Conservation (phyloP, 53 echinoderm and acorn worm genomes). For the Henricia sp. region DNA sequence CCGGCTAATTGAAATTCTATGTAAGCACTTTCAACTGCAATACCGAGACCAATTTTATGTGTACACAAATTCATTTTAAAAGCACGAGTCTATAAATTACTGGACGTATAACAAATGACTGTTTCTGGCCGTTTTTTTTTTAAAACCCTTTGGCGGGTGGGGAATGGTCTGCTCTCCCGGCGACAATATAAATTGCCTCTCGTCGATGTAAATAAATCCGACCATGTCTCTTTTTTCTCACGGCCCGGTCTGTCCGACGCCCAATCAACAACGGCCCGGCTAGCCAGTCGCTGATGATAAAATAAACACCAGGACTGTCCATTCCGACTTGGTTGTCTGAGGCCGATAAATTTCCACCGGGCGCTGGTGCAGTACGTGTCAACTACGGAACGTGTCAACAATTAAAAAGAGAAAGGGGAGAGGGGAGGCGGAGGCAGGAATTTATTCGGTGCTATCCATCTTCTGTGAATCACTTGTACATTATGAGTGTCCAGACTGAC, state of each 20-base stretch:
- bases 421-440: neutral
- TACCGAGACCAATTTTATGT: neutral
- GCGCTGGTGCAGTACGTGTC: constrained; percentile 23
- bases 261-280: neutral
- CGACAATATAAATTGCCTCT: constrained; percentile 22
- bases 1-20: neutral
- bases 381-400: constrained; percentile 17
- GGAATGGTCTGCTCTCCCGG: neutral
- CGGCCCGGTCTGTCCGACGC: constrained; percentile 16
- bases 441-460: neutral
- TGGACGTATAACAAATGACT: neutral
- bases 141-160: neutral
- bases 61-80: neutral
- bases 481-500: neutral
- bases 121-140: neutral
- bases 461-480: neutral
- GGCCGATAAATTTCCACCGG: constrained; percentile 7
- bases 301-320: constrained; percentile 36
- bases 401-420: neutral
- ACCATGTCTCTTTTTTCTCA: constrained; percentile 6
- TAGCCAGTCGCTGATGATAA: constrained; percentile 5
- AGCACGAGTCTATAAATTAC: too few species aligned
- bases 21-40: neutral
- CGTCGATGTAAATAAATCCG: constrained; percentile 34
- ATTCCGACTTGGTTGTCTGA: constrained; percentile 7